Evolutionary conservation across 2,888 invertebrate species (phyloP), one percentile per base, ranked within the genome.

Genomic region (Amphipoea oculea): DNA sequence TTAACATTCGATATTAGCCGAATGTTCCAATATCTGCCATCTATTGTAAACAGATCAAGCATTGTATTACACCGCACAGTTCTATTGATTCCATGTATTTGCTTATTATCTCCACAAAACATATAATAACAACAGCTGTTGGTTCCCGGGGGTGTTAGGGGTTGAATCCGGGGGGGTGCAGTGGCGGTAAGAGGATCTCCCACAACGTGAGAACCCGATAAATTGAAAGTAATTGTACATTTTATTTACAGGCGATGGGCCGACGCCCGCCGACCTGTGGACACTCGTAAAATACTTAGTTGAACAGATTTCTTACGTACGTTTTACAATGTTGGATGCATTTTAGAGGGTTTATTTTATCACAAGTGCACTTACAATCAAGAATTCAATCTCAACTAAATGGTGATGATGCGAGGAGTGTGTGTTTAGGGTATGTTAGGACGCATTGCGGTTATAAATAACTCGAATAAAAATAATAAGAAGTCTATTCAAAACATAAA

Each of bases 111-210:
- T 71, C 12, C 60, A 74, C 82, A 78, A 68, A 62, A 71, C 68
- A 48, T 17, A 17, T 48, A 60, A 74, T 62, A 74, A n/a, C 54
- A 66, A 66, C 86, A 75, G 83, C 72, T 82, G 69, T 23, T 78
- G 23, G 23, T 73, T 75, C 72, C 23, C 36, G 14, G 48, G 72
- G 23, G 76, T 36, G 42, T 12, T 0, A 17, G 51, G 60, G 40
- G 54, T 36, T 57, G 40, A 20, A 14, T 11, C 7, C 1, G 9
- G 45, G n/a, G n/a, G 54, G 17, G 17, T 11, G 11, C 5, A 20
- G 23, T 4, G 29, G 29, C 5, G 14, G 29, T 12, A n/a, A 20
- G 36, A 42, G 76, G 42, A 20, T 75, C 36, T 62, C 68, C 42
- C 48, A 42, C 62, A 29, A 45, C 45, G 36, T 54, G 68, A 51